Percentiles rank a stretch among this genome's conserved stretches.
These are phyloP conservation scores for Danionella dracula DNA, from an alignment of 2,797 vertebrate species.

Conservation along the genomic window DNA sequence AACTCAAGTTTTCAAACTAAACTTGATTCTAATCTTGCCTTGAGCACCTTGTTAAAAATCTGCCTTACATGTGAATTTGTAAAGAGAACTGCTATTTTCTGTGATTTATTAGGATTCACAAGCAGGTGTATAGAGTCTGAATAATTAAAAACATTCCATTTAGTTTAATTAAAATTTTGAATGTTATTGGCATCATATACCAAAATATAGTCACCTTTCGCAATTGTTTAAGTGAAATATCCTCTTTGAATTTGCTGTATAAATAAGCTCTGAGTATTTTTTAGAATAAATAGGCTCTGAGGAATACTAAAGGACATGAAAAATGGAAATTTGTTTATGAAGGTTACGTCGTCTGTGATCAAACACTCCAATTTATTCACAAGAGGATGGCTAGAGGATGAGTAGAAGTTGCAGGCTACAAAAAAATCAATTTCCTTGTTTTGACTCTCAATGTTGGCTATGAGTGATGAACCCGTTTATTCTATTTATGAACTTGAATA, in stretches of 20 bases:
- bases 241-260: neutral
- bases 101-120: too few species aligned
- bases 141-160: too few species aligned
- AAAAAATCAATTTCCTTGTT: neutral
- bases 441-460: neutral
- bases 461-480: neutral
- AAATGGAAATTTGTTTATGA: neutral
- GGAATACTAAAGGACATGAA: neutral
- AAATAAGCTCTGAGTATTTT: neutral
- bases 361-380: neutral
- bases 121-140: too few species aligned
- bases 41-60: too few species aligned
- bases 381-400: neutral
- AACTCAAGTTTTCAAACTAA: too few species aligned
- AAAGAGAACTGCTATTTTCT: too few species aligned
- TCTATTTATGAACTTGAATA: neutral
- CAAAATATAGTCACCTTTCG: neutral
- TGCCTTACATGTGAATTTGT: too few species aligned
- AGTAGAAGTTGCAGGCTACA: too few species aligned
- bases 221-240: neutral
- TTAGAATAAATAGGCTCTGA: too few species aligned
- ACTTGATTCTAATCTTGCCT: too few species aligned
- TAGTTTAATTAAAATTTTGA: too few species aligned
- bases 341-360: neutral
- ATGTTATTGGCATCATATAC: conserved; percentile 12